These are phyloP conservation scores for Trematocara macrostoma DNA, from an alignment of 2,113 vertebrate genomes.

Conservation along the genomic window DNA sequence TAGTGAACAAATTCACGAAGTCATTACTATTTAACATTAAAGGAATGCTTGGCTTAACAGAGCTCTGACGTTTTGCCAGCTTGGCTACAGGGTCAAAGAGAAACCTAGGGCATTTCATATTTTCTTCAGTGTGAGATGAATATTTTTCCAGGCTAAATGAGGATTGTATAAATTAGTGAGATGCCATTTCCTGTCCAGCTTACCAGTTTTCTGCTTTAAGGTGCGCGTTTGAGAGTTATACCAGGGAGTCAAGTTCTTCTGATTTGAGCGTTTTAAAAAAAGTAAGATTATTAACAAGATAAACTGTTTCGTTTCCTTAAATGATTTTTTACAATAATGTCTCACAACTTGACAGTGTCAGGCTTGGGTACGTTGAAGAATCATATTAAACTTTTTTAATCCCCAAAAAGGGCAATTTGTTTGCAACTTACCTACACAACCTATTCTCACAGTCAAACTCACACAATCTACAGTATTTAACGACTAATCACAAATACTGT, in stretches of 20 bases:
- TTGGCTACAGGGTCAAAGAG: background rate
- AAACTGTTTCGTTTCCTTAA: background rate
- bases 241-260: background rate
- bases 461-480: background rate
- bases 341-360: background rate
- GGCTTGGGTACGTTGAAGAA: background rate
- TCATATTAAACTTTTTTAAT: background rate
- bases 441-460: background rate
- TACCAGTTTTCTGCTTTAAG: background rate
- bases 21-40: background rate
- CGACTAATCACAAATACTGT: background rate
- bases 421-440: background rate
- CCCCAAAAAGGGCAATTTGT: background rate
- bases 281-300: background rate
- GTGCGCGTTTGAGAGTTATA: background rate
- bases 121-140: background rate
- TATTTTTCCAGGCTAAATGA: background rate
- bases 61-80: background rate
- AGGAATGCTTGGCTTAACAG: background rate
- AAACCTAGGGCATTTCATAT: background rate
- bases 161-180: background rate
- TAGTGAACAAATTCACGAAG: background rate
- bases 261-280: background rate
- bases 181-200: background rate
- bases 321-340: background rate